Evolutionary conservation across 1,140 invertebrate genomes (phyloP), one percentile per base, ranked within the genome.

Genomic region (Aricia agestis): DNA sequence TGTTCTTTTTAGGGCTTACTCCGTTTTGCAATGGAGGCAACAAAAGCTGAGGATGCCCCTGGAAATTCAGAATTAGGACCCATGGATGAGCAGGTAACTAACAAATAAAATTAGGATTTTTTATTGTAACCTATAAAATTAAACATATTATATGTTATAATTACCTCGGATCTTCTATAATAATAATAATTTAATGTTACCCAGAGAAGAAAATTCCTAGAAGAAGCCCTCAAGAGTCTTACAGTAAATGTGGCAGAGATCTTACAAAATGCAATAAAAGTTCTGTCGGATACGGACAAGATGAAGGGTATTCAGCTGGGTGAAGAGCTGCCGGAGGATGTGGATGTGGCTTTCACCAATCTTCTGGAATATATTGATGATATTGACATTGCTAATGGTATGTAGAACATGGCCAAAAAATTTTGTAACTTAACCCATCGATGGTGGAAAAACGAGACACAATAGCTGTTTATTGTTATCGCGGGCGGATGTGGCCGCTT

Each of bases 321-420:
- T 1, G 93, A 94, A 58, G 90, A 93, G 65, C 77, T 94, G 2
- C 87, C 93, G 0, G 92, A 94, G 31, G 93, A 93, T 58, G 84
- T 93, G 18, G 86, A 93, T 45, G 84, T 86, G 25, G 92, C 94
- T 1, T 90, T 97, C 10, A 94, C 95, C 32, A 92, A 90, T 45
- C 91, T 97, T 41, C 82, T 93, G 10, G 94, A 95, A 70, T 93
- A 93, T 81, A 93, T 95, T 68, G 95, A 95, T 81, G 93, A 94
- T 73, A 94, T 96, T 66, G 96, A 97, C 83, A 89, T 94, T 66
- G 95, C 96, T 13, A 95, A 95, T 81, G 95, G 94, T 95, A 84
- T 83, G 82, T 83, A 52, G 11, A 61, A 42, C 25, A 6, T 18
- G 13, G 57, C 25, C 9, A 66, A 25, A 25, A 25, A 25, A 25